These are phyloP conservation scores for Athalia circularis DNA, from an alignment of 2,888 invertebrate species.

Conservation along the genomic window DNA sequence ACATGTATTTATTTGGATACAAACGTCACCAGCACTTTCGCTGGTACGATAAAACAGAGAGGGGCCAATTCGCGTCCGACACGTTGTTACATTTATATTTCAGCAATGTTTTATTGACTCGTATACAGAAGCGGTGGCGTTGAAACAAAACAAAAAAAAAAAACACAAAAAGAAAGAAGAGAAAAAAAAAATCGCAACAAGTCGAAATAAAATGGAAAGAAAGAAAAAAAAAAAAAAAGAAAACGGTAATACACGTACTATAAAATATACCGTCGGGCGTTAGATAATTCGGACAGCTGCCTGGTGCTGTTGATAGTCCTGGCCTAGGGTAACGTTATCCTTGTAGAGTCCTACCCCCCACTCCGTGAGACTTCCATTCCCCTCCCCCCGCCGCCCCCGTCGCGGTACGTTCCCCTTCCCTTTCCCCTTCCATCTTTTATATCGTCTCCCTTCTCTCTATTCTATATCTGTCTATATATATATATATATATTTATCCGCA, in stretches of 20 bases:
- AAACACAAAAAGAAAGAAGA: no score
- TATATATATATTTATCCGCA: background rate
- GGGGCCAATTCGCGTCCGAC: constrained; percentile 3
- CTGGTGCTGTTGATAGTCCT: constrained; percentile 58
- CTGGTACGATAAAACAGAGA: no score
- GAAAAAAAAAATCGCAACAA: no score
- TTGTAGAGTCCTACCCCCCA: constrained; percentile 51
- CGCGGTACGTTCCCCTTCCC: background rate
- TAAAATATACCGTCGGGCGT: constrained; percentile 24
- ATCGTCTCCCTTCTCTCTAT: no score
- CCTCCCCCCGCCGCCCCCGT: background rate
- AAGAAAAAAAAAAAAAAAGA: no score
- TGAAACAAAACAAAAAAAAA: no score
- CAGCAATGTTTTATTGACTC: constrained; percentile 40
- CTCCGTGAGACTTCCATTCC: background rate
- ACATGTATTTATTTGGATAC: no score
- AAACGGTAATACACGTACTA: no score
- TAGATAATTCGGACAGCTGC: constrained; percentile 54
- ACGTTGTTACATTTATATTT: constrained; percentile 32
- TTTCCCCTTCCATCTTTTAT: background rate
- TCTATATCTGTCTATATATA: background rate
- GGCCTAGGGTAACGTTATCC: constrained; percentile 71
- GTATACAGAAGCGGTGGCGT: background rate
- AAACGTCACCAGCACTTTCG: background rate
- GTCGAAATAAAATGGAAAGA: no score